Evolutionary conservation across 1,140 invertebrate genomes (phyloP), one percentile per base, ranked within the genome.

Genomic region (Halictus rubicundus): DNA sequence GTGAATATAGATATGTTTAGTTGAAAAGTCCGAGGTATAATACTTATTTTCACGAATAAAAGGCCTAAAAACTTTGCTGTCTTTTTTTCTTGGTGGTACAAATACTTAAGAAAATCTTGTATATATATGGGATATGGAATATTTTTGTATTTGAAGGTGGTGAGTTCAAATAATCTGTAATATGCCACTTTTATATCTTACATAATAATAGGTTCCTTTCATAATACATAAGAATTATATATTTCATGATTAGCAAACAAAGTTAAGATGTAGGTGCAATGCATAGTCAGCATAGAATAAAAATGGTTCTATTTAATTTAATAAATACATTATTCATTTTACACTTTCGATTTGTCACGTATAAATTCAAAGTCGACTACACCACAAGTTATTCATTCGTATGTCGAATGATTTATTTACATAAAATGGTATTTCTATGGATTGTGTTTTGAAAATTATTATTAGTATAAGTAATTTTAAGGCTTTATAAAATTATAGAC

Each of bases 1-100:
- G 83, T 85, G 84, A 65, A 82, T 64, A 85, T 86, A 85, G 78
- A 81, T 63, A 68, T 85, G 81, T 85, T 85, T 85, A 73, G 78
- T 85, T 85, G 23, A 75, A 65, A 81, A 68, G 64, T 73, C 70
- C 78, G 73, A 77, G 78, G 69, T 85, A 84, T 80, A 83, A 80
- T 74, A 19, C 72, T 80, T 75, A 64, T 80, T 84, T 84, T 72
- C 68, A 84, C 25, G 14, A 85, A 84, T 83, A 83, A 84, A 84
- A 79, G 68, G 71, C 72, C 81, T 83, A 71, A 81, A 54, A 73
- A 72, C 69, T 63, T 83, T 39, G 78, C 78, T 83, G 68, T 76
- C 52, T 84, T 80, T 83, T 61, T 84, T 80, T 83, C 83, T 68
- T 80, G 77, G 37, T 84, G 68, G 49, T 83, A 80, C 25, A 65